Evolutionary conservation across 2,888 invertebrate species (phyloP).

Genomic region (Eueremaeus valkanovi): DNA sequence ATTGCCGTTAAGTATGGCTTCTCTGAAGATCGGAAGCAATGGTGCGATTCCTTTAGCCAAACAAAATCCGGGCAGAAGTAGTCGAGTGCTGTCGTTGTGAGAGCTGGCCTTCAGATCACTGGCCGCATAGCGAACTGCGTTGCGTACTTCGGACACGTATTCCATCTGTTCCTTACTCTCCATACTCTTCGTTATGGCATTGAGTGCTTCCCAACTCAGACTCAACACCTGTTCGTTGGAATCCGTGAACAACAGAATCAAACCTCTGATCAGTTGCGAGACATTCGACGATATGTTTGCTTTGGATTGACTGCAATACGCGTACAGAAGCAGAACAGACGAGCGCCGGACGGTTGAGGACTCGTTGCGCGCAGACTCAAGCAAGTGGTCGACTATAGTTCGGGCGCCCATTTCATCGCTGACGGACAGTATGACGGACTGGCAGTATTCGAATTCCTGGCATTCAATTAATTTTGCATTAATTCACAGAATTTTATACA

Average conservation of each 20-base stretch:
- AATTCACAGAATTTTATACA: not conserved
- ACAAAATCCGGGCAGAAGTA: constrained; percentile 85
- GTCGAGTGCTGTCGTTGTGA: constrained; percentile 1
- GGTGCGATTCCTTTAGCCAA: constrained; percentile 90
- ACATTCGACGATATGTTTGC: constrained; percentile 77
- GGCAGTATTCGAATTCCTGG: constrained; percentile 82
- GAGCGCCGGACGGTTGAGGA: constrained; percentile 64
- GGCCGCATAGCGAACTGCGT: constrained; percentile 84
- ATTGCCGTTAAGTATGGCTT: constrained; percentile 89
- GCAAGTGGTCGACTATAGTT: constrained; percentile 77
- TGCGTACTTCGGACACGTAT: constrained; percentile 82
- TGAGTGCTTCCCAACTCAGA: constrained; percentile 85
- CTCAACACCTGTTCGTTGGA: constrained; percentile 72
- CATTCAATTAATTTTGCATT: constrained; percentile 37
- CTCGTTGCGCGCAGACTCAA: constrained; percentile 68
- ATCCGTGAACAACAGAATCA: constrained; percentile 78
- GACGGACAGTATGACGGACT: constrained; percentile 86
- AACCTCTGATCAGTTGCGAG: constrained; percentile 77
- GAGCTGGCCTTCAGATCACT: constrained; percentile 67
- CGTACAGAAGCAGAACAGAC: constrained; percentile 78
- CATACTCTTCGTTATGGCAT: constrained; percentile 71
- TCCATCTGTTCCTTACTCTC: constrained; percentile 77
- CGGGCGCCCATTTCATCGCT: constrained; percentile 74
- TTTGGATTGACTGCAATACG: constrained; percentile 82
- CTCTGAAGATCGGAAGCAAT: constrained; percentile 88